phyloP scores from a whole-genome alignment of 2,888 invertebrate species.

The Nomada fabriciana region DNA sequence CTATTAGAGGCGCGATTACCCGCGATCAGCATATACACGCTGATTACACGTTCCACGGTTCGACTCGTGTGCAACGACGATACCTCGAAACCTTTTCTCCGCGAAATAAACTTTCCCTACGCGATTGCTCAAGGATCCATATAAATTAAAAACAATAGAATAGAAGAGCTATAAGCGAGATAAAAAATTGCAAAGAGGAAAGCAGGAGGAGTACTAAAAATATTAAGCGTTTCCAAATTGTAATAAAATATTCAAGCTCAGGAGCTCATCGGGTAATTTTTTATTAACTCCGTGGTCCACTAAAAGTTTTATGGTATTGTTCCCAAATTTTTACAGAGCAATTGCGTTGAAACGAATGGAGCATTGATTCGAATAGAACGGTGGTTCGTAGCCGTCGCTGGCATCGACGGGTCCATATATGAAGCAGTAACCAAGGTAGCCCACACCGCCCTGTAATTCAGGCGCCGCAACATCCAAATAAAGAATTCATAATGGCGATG shows the following conservation, averaged over 20 bases:
- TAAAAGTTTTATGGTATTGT: too few species aligned
- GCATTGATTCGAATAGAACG: constrained; percentile 45
- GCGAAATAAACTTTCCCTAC: constrained; percentile 17
- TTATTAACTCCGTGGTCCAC: too few species aligned
- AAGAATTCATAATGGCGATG: constrained; percentile 84
- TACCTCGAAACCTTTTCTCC: constrained; percentile 15
- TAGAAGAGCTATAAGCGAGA: background rate
- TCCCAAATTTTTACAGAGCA: background rate
- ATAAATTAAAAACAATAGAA: too few species aligned
- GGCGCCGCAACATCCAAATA: constrained; percentile 82
- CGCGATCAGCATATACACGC: constrained; percentile 55
- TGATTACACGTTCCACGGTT: constrained; percentile 64
- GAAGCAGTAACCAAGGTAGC: constrained; percentile 84
- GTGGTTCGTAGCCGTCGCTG: constrained; percentile 76
- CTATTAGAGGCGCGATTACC: constrained; percentile 66
- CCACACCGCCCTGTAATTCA: constrained; percentile 82
- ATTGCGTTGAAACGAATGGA: background rate
- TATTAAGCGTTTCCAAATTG: too few species aligned
- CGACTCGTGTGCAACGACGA: constrained; percentile 32
- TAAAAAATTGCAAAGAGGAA: background rate
- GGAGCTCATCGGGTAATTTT: too few species aligned
- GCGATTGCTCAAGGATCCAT: background rate
- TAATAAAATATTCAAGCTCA: too few species aligned
- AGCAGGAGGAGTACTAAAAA: too few species aligned
- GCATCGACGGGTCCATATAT: constrained; percentile 76